Conservation (phyloP, 2,113 vertebrate species). For the Pholis gunnellus region DNA sequence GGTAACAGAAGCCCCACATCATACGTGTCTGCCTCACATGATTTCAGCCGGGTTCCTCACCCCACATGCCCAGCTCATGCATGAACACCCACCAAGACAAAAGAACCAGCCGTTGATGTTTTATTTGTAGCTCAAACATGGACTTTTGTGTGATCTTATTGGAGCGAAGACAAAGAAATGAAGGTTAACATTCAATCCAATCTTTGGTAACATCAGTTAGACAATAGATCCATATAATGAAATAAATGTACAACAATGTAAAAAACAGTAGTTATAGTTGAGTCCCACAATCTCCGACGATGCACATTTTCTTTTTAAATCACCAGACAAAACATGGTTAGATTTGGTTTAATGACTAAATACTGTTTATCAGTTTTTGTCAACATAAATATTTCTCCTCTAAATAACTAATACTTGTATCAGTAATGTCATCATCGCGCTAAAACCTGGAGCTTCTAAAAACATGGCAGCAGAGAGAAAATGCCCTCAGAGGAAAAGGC, state of each 20-base stretch:
- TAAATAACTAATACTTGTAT: background rate
- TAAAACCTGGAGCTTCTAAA: constrained; percentile 17
- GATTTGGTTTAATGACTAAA: constrained; percentile 23
- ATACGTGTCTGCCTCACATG: background rate
- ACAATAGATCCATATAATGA: constrained; percentile 5
- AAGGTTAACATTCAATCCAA: constrained; percentile 35
- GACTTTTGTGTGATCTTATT: constrained; percentile 24
- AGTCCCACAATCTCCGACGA: background rate
- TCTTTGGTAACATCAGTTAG: constrained; percentile 28
- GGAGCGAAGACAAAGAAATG: constrained; percentile 21
- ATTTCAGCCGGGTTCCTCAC: constrained; percentile 4
- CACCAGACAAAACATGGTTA: background rate
- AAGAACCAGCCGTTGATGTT: constrained; percentile 37
- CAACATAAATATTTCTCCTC: background rate
- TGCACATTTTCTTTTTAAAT: background rate
- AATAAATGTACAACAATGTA: constrained; percentile 37
- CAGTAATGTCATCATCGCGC: background rate
- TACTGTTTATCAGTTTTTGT: background rate
- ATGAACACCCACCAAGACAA: constrained; percentile 44
- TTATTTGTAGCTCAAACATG: constrained; percentile 59
- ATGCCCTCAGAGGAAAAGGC: background rate
- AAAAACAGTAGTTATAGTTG: constrained; percentile 20
- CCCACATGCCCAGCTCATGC: constrained; percentile 2
- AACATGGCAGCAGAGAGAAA: background rate
- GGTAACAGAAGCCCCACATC: constrained; percentile 22